Percentiles rank a stretch among this genome's conserved stretches.
Evolutionary conservation across 2,888 invertebrate genomes (phyloP).

Genomic region (Volucella inflata): DNA sequence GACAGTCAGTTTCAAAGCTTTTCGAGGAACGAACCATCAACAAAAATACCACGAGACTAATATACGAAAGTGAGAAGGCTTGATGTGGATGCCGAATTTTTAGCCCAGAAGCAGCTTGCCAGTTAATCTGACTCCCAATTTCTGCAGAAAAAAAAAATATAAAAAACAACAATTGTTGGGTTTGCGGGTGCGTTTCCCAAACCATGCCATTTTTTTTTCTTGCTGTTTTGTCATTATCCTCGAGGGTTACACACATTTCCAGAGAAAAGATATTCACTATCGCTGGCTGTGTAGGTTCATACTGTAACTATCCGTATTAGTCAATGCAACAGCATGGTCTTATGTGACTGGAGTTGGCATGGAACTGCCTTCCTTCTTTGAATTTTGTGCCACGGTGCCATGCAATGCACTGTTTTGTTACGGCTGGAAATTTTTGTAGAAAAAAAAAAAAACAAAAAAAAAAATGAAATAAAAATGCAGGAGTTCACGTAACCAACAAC

Average conservation of each 20-base stretch:
- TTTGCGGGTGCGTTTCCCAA: slow-evolving; percentile 66
- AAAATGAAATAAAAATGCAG: slow-evolving; percentile 40
- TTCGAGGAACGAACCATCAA: slow-evolving; percentile 25
- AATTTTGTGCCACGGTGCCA: slow-evolving; percentile 57
- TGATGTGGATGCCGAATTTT: slow-evolving; percentile 23
- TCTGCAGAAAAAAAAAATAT: neutral
- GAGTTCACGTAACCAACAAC: slow-evolving; percentile 71
- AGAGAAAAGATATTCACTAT: slow-evolving; percentile 35
- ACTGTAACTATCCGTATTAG: slow-evolving; percentile 26
- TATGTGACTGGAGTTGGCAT: slow-evolving; percentile 61
- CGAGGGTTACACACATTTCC: slow-evolving; percentile 48
- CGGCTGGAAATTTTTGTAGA: slow-evolving; percentile 52
- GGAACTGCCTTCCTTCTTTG: slow-evolving; percentile 58
- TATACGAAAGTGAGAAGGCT: slow-evolving; percentile 33
- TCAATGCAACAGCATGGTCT: slow-evolving; percentile 42
- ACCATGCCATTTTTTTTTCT: slow-evolving; percentile 28
- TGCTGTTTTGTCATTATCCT: slow-evolving; percentile 64
- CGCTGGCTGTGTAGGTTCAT: slow-evolving; percentile 19
- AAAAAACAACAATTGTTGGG: slow-evolving; percentile 11
- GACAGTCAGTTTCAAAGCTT: slow-evolving; percentile 63
- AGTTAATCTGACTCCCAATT: slow-evolving; percentile 40
- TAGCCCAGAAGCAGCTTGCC: slow-evolving; percentile 61
- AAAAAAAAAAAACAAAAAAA: slow-evolving; percentile 30
- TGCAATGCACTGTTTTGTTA: slow-evolving; percentile 71
- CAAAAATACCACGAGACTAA: slow-evolving; percentile 23